A percentile compares a stretch with the other conserved stretches of the same genome.
Evolutionary conservation across 2,797 vertebrate genomes (phyloP).

Genomic region (Phalloptychus januarius): DNA sequence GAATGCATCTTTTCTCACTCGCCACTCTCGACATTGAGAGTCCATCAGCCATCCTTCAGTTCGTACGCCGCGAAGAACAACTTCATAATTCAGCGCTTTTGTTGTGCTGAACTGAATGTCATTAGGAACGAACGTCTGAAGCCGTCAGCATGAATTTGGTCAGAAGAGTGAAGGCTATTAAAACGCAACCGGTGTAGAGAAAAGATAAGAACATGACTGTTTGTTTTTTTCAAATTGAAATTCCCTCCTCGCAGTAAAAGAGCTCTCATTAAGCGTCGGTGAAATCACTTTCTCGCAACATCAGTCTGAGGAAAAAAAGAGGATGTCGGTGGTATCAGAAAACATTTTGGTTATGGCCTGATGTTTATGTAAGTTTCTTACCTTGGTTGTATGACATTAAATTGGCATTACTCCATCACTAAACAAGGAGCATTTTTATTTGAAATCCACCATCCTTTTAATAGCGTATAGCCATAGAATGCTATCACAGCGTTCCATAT

Average conservation of each 20-base stretch:
- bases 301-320: neutral
- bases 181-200: slow-evolving; percentile 29
- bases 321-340: neutral
- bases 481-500: neutral
- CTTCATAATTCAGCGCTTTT: slow-evolving; percentile 61
- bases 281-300: slow-evolving; percentile 16
- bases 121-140: slow-evolving; percentile 54
- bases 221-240: slow-evolving; percentile 15
- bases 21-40: slow-evolving; percentile 41
- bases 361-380: slow-evolving; percentile 1
- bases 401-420: neutral
- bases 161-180: slow-evolving; percentile 39
- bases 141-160: slow-evolving; percentile 43
- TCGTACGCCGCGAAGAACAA: slow-evolving; percentile 36
- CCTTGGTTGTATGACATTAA: neutral
- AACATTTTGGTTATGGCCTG: neutral
- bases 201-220: slow-evolving; percentile 32
- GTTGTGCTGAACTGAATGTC: slow-evolving; percentile 54
- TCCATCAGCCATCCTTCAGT: slow-evolving; percentile 43
- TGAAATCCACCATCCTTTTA: neutral
- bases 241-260: slow-evolving; percentile 47
- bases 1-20: slow-evolving; percentile 52
- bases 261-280: slow-evolving; percentile 30
- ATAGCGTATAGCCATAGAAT: neutral
- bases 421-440: neutral